These are phyloP conservation scores for Dicrostonyx torquatus DNA, from an alignment of 2,797 vertebrate species.

Conservation along the genomic window DNA sequence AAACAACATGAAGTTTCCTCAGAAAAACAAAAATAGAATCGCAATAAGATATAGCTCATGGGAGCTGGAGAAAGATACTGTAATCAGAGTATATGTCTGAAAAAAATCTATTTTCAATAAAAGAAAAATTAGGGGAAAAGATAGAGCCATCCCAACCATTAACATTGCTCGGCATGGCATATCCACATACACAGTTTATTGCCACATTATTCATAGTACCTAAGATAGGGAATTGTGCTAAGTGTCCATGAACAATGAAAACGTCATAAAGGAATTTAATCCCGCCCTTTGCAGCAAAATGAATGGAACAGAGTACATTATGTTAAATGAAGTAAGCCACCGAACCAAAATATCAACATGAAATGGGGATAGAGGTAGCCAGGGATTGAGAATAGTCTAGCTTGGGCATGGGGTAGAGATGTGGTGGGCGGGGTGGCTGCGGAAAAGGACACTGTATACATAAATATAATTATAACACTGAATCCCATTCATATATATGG, in stretches of 20 bases:
- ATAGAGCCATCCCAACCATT: neutral
- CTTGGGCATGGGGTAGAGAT: too few species aligned
- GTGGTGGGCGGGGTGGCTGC: too few species aligned
- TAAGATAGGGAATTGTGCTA: neutral
- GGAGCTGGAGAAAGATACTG: neutral
- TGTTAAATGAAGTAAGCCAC: neutral
- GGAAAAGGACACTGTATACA: neutral
- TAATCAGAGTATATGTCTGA: neutral
- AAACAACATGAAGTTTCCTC: neutral
- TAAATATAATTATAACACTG: neutral
- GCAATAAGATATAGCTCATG: neutral
- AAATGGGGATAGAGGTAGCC: neutral
- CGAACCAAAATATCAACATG: neutral
- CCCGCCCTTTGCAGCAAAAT: neutral
- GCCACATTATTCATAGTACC: neutral
- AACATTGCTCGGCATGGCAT: neutral
- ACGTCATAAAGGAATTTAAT: neutral
- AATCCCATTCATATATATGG: neutral
- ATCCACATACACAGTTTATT: neutral
- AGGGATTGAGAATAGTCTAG: neutral
- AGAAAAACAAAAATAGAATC: neutral
- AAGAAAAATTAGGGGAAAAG: neutral
- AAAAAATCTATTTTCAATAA: neutral
- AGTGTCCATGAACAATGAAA: neutral
- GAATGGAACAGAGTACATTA: neutral